Conservation (phyloP, 2,797 vertebrate species). For the Sebastes hubbsi region DNA sequence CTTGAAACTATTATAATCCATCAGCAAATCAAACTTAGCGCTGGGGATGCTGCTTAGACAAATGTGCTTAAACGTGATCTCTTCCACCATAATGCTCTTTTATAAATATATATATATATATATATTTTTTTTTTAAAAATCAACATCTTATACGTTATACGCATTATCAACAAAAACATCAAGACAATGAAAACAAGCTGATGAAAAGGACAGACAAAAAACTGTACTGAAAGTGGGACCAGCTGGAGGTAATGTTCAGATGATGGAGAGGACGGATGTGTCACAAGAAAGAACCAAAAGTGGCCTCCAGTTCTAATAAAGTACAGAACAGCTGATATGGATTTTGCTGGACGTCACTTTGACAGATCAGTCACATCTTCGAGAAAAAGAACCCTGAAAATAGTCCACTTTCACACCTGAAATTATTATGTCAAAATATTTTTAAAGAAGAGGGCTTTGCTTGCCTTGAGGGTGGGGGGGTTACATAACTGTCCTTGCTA, state of each 20-base stretch:
- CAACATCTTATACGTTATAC: conserved; percentile 36
- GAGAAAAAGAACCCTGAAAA: neutral
- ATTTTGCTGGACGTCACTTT: neutral
- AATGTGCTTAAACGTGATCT: neutral
- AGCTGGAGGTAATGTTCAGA: neutral
- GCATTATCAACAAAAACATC: conserved; percentile 40
- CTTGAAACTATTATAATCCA: neutral
- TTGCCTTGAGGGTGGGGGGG: neutral
- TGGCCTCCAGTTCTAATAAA: neutral
- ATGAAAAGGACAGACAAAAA: conserved; percentile 16
- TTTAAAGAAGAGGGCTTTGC: conserved; percentile 4
- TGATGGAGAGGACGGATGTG: neutral
- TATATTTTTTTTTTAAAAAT: neutral
- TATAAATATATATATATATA: conserved; percentile 17
- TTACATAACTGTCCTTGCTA: conserved; percentile 42
- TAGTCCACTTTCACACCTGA: conserved; percentile 17
- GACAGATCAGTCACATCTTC: neutral
- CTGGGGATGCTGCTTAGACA: neutral
- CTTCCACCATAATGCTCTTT: neutral
- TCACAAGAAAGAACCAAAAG: neutral
- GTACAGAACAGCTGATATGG: conserved; percentile 9
- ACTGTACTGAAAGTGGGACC: neutral
- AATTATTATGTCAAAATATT: neutral
- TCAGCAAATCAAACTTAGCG: neutral
- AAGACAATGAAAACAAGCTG: conserved; percentile 30